phyloP scores from a whole-genome alignment of 1,140 invertebrate species.

The Chrysoperla carnea region DNA sequence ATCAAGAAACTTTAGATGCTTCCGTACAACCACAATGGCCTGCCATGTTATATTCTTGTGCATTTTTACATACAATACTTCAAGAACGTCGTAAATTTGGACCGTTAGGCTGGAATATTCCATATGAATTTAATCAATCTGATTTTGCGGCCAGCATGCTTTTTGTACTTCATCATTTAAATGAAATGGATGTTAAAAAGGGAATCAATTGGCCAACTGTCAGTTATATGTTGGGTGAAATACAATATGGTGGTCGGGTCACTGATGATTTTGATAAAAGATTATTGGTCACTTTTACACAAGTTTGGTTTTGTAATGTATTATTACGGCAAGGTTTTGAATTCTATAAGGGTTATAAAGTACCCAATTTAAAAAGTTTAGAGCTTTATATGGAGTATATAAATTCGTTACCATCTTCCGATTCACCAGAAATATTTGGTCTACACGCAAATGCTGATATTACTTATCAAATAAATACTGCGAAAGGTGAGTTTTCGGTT shows the following conservation, averaged over 20 bases:
- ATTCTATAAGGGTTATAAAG: conserved; percentile 80
- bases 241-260: conserved; percentile 92
- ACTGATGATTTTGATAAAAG: conserved; percentile 93
- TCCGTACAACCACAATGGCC: conserved; percentile 86
- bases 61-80: conserved; percentile 83
- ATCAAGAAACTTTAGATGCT: conserved; percentile 85
- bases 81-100: conserved; percentile 92
- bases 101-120: conserved; percentile 89
- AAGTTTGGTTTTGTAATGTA: conserved; percentile 79
- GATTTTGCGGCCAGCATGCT: conserved; percentile 91
- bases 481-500: conserved; percentile 56
- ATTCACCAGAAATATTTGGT: conserved; percentile 93
- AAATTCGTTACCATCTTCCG: conserved; percentile 61
- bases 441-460: conserved; percentile 91
- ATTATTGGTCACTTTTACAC: conserved; percentile 74
- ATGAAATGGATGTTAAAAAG: conserved; percentile 94
- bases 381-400: conserved; percentile 77
- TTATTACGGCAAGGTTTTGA: conserved; percentile 64
- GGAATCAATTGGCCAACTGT: conserved; percentile 95
- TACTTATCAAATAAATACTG: conserved; percentile 89
- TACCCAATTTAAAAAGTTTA: conserved; percentile 60
- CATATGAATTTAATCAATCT: conserved; percentile 94
- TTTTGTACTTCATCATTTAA: conserved; percentile 92
- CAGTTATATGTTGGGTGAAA: conserved; percentile 95
- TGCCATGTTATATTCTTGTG: conserved; percentile 82